phyloP scores from a whole-genome alignment of 2,888 invertebrate genomes.

The Oscheius sp. region DNA sequence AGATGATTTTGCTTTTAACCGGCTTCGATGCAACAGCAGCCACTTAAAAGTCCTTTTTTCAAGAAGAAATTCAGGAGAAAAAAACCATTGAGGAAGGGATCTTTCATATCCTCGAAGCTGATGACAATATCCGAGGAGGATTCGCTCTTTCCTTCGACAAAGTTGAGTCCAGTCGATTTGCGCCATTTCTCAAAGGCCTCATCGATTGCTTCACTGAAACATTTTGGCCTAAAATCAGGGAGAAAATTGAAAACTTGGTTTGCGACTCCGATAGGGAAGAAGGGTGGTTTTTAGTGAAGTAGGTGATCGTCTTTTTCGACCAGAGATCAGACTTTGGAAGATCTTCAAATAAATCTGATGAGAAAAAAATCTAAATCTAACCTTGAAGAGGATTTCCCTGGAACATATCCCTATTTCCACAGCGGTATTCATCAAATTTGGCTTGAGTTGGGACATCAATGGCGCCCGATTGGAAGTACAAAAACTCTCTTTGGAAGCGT shows the following conservation, averaged over 20 bases:
- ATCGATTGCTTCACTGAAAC: constrained; percentile 33
- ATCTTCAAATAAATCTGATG: constrained; percentile 24
- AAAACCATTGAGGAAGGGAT: constrained; percentile 42
- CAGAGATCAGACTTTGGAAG: constrained; percentile 47
- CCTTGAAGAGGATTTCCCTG: constrained; percentile 21
- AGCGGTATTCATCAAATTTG: constrained; percentile 49
- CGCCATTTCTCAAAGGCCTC: constrained; percentile 52
- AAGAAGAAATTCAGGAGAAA: too few species aligned
- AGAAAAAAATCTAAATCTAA: neutral
- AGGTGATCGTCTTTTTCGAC: constrained; percentile 50
- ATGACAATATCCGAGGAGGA: constrained; percentile 52
- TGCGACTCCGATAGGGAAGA: constrained; percentile 34
- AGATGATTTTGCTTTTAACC: constrained; percentile 38
- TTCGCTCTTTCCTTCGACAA: constrained; percentile 32
- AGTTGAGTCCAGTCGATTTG: constrained; percentile 37
- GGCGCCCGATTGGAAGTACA: constrained; percentile 45
- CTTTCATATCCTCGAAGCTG: constrained; percentile 49
- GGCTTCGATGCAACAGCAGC: constrained; percentile 43
- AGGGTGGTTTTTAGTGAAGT: constrained; percentile 43
- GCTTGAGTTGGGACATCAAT: constrained; percentile 47
- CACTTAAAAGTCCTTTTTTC: constrained; percentile 37
- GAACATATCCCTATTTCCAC: constrained; percentile 44
- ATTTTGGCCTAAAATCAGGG: neutral
- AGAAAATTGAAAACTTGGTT: constrained; percentile 18
- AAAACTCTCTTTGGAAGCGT: constrained; percentile 44